Conservation (phyloP, 2,888 invertebrate genomes). For the Leptinotarsa haldemani region DNA sequence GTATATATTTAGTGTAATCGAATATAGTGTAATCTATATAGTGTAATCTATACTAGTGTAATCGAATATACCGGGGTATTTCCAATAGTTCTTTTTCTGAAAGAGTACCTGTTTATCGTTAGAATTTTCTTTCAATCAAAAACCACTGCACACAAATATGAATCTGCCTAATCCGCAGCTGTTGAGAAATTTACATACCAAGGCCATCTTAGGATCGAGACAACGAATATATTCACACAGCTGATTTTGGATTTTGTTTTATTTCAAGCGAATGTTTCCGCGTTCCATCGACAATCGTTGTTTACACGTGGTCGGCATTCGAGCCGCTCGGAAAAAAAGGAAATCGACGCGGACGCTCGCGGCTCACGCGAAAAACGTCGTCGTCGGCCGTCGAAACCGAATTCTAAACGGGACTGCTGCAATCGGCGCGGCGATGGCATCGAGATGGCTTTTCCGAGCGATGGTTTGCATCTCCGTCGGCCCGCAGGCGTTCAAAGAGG, state of each 20-base stretch:
- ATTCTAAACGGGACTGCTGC: conserved; percentile 9
- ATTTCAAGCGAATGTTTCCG: conserved; percentile 1
- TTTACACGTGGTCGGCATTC: neutral
- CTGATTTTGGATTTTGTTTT: conserved; percentile 3
- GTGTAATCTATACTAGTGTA: too few species aligned
- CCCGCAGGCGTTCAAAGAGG: conserved; percentile 9
- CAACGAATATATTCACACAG: neutral
- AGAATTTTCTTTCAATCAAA: too few species aligned
- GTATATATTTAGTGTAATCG: too few species aligned
- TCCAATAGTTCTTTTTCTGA: too few species aligned
- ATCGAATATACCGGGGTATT: too few species aligned
- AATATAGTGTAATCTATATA: too few species aligned
- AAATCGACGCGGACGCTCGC: neutral
- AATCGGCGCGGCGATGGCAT: conserved; percentile 3
- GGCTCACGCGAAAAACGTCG: neutral
- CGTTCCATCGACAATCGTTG: neutral
- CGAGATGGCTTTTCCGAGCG: conserved; percentile 15
- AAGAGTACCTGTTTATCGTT: too few species aligned
- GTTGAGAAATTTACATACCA: conserved; percentile 23
- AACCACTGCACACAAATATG: too few species aligned
- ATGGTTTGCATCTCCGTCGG: conserved; percentile 19
- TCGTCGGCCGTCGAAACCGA: conserved; percentile 13
- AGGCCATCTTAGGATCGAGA: neutral
- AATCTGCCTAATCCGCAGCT: neutral
- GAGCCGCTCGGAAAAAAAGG: too few species aligned